Evolutionary conservation across 2,888 invertebrate genomes (phyloP), one percentile per base, ranked within the genome.

Genomic region (Amitus sp.): DNA sequence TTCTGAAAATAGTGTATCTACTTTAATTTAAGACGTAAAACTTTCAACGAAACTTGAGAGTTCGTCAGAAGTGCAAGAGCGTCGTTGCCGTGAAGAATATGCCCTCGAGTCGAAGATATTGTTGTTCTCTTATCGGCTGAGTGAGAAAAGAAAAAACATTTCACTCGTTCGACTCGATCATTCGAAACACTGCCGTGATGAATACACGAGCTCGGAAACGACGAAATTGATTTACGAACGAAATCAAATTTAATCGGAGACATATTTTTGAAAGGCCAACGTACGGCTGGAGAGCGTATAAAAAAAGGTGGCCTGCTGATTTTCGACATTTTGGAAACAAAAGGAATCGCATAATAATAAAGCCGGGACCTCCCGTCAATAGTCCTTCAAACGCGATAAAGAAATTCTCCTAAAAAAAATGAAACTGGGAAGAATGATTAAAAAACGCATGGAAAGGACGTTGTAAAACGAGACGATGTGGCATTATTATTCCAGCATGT

Each of bases 31-130:
- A 15, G 45, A 51, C 51, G 57, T 65, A 60, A 68, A 71, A 73
- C 70, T 73, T 68, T 73, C 69, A 68, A 68, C 69, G 74, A 72
- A 74, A 76, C 72, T 73, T 67, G 71, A 75, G 74, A 75, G 71
- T 73, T 72, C 73, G 72, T 73, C 70, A 70, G 67, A 70, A 59
- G 59, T 59, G 52, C 52, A 37, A 40, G 52, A 52, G 59, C 55
- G 63, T 55, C 59, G 49, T 27, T 49, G 47, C 58, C 59, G 49
- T 59, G 55, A 59, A 59, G 59, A 63, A 55, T 59, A 49, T 52
- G 43, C 56, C 43, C 59, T 59, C 56, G 63, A 63, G 55, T 56
- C 52, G 51, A 20, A 28, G 45, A 51, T 46, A 61, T 58, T 58
- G 61, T 45, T 51, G 49, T 52, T 62, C 53, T 54, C 18, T 42